A percentile compares a stretch with the other conserved stretches of the same genome.
Evolutionary conservation across 1,140 invertebrate species (phyloP).

Genomic region (Maconellicoccus hirsutus): DNA sequence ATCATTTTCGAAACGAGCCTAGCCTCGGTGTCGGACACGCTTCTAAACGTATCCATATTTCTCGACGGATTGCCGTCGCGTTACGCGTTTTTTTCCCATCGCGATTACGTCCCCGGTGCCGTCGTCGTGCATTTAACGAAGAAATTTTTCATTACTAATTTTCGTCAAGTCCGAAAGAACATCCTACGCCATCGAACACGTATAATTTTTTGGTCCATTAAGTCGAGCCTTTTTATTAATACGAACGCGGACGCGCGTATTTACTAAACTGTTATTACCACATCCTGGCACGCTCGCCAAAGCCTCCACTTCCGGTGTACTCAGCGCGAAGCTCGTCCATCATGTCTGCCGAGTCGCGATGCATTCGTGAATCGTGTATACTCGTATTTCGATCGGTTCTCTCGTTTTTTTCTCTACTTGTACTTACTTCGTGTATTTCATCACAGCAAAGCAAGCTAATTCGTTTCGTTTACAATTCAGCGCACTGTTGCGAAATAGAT

Average conservation of each 20-base stretch:
- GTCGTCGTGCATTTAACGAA: too few relatives aligned
- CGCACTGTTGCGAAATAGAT: too few relatives aligned
- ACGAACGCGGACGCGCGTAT: neutral
- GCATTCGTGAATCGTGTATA: too few relatives aligned
- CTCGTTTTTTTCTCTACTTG: too few relatives aligned
- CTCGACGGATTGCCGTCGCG: too few relatives aligned
- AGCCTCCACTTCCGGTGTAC: neutral
- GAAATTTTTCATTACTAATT: neutral
- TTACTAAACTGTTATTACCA: neutral
- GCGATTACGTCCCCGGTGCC: too few relatives aligned
- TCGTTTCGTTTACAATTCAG: too few relatives aligned
- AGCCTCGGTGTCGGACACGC: neutral
- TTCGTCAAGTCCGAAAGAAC: neutral
- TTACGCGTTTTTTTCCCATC: too few relatives aligned
- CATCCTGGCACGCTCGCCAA: constrained; percentile 1
- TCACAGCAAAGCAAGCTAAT: too few relatives aligned
- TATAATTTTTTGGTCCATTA: neutral
- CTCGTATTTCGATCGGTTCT: too few relatives aligned
- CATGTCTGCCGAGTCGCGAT: neutral
- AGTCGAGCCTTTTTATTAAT: neutral
- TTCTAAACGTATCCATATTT: neutral
- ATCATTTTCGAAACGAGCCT: neutral
- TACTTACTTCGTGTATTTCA: too few relatives aligned
- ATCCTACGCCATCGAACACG: neutral
- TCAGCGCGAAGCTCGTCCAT: neutral